Base-by-base conservation (phyloP, 2,797 vertebrate genomes). In the Sitta carolinensis region DNA sequence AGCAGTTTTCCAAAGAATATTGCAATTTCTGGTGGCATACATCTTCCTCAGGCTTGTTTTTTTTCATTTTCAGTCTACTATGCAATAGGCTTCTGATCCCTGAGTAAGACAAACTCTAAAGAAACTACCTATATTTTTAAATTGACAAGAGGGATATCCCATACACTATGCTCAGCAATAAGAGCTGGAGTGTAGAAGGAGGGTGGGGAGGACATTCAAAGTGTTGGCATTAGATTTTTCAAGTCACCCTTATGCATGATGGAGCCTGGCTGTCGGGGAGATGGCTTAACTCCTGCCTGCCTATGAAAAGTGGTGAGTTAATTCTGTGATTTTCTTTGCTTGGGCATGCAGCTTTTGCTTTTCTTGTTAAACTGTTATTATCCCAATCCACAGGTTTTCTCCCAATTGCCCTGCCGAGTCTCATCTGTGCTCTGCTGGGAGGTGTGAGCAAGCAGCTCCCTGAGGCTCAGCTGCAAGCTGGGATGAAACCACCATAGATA, bases 211-310 rank as follows among this genome's bases (percentile, higher is more conserved):
- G 12, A 40, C 6, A 2, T 70, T 87, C 0, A 0, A 18, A 66
- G 11, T 40, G 3, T 25, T 5, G 7, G 1, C 3, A 1, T 52
- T 40, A n/a, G 8, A 48, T 17, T 83, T 79, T 32, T 45, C 11
- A 62, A 36, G 22, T 57, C 13, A 34, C 3, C 0, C 1, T 42
- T 34, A 19, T 0, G 0, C 1, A 1, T 21, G 27, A 25, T 25
- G 13, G 4, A 76, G 7, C 18, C 16, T 34, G 29, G 8, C n/a
- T 67, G 40, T 47, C 30, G 8, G 47, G 30, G 27, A 64, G 8
- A 22, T 22, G 4, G 8, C 15, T 77, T 34, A 76, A n/a, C 23
- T n/a, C 10, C 19, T 78, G 27, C 34, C 38, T 74, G 34, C 22
- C 2, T 0, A 17, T 11, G 17, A 15, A 9, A 27, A 29, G 15